A percentile compares a stretch with the other conserved stretches of the same genome.
These are phyloP conservation scores for Aphelenchoides fujianensis DNA, from an alignment of 1,140 invertebrate species.

Conservation along the genomic window DNA sequence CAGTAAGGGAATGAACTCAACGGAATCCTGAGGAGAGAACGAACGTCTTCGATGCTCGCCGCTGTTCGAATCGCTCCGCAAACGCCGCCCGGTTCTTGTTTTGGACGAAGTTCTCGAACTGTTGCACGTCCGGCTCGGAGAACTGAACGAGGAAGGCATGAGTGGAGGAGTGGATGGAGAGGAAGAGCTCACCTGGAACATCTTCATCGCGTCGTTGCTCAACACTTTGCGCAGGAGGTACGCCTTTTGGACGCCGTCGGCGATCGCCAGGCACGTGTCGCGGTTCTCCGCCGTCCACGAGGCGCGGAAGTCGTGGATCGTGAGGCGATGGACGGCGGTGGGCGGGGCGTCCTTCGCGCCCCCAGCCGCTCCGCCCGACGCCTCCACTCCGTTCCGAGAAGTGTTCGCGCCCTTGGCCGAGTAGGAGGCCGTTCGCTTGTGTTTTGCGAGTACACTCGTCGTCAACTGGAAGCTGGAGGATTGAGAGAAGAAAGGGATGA, in stretches of 20 bases:
- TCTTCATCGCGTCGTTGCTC: conserved; percentile 89
- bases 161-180: neutral
- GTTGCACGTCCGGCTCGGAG: neutral
- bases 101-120: neutral
- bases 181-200: conserved; percentile 72
- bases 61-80: neutral
- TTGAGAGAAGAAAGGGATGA: neutral
- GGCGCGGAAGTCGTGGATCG: conserved; percentile 72
- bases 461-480: neutral
- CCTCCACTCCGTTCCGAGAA: neutral
- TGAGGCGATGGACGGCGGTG: conserved; percentile 51
- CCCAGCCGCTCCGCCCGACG: neutral
- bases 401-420: neutral
- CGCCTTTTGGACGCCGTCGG: conserved; percentile 89
- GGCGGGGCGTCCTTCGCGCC: neutral
- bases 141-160: neutral
- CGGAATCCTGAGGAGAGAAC: neutral
- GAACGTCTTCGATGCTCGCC: conserved; percentile 14
- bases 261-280: conserved; percentile 85
- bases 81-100: conserved; percentile 15
- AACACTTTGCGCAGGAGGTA: conserved; percentile 90
- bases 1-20: conserved; percentile 19
- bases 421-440: conserved; percentile 17
- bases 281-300: conserved; percentile 94
- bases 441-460: conserved; percentile 9